A percentile compares a stretch with the other conserved stretches of the same genome.
Conservation (phyloP, 2,113 vertebrate genomes). For the Platichthys stellatus region DNA sequence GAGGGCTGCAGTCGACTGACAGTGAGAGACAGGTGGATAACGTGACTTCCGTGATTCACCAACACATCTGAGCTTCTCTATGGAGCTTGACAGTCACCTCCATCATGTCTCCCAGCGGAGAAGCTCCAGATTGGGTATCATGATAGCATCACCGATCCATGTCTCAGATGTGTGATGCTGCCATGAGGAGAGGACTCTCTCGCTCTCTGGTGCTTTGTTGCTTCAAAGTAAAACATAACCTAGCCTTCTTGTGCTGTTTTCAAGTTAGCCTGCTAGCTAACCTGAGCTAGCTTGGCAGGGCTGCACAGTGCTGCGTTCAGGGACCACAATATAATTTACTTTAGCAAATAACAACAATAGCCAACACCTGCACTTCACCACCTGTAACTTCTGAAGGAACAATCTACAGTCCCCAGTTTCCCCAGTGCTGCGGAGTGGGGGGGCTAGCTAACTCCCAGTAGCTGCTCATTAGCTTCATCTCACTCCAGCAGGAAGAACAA, state of each 20-base stretch:
- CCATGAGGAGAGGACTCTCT: background rate
- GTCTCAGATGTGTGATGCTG: background rate
- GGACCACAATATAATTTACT: background rate
- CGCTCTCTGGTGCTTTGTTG: background rate
- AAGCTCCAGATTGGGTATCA: constrained; percentile 44
- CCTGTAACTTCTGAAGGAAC: background rate
- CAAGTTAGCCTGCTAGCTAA: constrained; percentile 49
- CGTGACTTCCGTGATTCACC: background rate
- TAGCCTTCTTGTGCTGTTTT: background rate
- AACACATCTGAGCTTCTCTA: background rate
- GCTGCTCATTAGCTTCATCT: constrained; percentile 33
- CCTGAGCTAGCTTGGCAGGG: constrained; percentile 7
- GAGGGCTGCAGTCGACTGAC: no score
- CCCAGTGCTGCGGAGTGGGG: background rate
- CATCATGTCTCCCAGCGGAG: constrained; percentile 29
- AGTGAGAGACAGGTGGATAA: background rate
- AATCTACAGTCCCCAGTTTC: background rate
- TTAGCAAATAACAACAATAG: background rate
- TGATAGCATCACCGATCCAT: background rate
- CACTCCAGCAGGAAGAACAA: constrained; percentile 1
- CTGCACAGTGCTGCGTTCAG: constrained; percentile 6
- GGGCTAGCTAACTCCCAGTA: constrained; percentile 25
- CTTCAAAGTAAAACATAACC: background rate
- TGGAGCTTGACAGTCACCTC: constrained; percentile 9
- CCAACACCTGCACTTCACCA: background rate